Evolutionary conservation across 2,113 vertebrate genomes (phyloP).

Genomic region (Melospiza melodia): DNA sequence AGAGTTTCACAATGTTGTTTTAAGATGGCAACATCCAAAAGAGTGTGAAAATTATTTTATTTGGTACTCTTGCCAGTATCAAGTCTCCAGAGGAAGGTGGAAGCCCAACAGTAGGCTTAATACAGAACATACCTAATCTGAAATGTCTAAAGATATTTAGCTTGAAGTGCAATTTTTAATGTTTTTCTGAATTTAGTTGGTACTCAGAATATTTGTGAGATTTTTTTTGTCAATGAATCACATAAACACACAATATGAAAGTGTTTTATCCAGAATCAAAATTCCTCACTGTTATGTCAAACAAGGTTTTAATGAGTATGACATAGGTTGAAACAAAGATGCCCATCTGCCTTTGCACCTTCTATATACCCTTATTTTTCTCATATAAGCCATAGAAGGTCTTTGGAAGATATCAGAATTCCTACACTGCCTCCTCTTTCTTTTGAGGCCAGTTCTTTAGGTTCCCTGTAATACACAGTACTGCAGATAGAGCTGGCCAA

Average conservation of each 20-base stretch:
- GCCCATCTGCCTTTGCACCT: background rate
- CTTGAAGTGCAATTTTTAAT: background rate
- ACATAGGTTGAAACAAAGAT: background rate
- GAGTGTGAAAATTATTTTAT: background rate
- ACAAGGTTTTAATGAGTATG: background rate
- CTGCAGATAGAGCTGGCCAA: background rate
- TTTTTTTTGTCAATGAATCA: background rate
- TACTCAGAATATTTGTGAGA: background rate
- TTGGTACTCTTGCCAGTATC: background rate
- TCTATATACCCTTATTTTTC: background rate
- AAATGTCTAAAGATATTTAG: background rate
- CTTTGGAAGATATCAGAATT: background rate
- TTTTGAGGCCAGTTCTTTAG: background rate
- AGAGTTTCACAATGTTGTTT: background rate
- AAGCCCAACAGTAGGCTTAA: background rate
- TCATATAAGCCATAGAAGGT: background rate
- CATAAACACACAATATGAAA: background rate
- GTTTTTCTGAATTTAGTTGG: background rate
- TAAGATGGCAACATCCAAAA: background rate
- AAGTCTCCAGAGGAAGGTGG: background rate
- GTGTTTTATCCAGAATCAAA: background rate
- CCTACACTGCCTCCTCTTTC: background rate
- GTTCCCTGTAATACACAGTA: background rate
- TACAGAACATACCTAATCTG: background rate
- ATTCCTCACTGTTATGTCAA: background rate